Conservation (phyloP, 2,797 vertebrate species). For the Thunnus albacares region DNA sequence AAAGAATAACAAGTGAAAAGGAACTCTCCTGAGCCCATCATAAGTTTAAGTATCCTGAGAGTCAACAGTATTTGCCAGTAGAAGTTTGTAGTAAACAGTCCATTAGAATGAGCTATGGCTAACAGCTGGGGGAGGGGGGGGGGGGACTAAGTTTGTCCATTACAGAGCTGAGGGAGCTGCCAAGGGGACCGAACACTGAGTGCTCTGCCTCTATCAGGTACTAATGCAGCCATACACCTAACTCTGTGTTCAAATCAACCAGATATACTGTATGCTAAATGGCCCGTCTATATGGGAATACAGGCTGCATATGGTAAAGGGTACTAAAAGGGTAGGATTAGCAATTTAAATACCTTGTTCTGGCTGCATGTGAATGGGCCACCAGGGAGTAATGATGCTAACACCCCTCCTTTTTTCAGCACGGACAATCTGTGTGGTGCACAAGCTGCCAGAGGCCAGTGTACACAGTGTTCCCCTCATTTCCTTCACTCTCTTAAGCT, state of each 20-base stretch:
- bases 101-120: slow-evolving; percentile 52
- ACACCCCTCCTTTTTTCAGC: slow-evolving; percentile 53
- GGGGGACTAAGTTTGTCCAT: slow-evolving; percentile 51
- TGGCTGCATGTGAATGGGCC: slow-evolving; percentile 67
- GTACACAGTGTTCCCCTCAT: slow-evolving; percentile 24
- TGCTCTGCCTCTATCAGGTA: slow-evolving; percentile 47
- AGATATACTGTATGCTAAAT: slow-evolving; percentile 76
- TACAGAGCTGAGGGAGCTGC: slow-evolving; percentile 49
- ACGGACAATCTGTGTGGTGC: slow-evolving; percentile 44
- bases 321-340: slow-evolving; percentile 77
- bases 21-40: background rate
- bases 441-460: slow-evolving; percentile 24
- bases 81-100: slow-evolving; percentile 56
- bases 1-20: background rate
- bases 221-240: slow-evolving; percentile 69
- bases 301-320: slow-evolving; percentile 59
- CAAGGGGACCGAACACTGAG: slow-evolving; percentile 24
- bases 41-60: slow-evolving; percentile 23
- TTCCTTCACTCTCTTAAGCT: slow-evolving; percentile 17
- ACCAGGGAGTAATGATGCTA: slow-evolving; percentile 71
- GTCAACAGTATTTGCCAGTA: slow-evolving; percentile 11
- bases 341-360: slow-evolving; percentile 80
- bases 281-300: slow-evolving; percentile 66
- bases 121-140: slow-evolving; percentile 53
- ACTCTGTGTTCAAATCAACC: slow-evolving; percentile 65